Evolutionary conservation across 2,113 vertebrate species (phyloP).

Genomic region (Zingel zingel): DNA sequence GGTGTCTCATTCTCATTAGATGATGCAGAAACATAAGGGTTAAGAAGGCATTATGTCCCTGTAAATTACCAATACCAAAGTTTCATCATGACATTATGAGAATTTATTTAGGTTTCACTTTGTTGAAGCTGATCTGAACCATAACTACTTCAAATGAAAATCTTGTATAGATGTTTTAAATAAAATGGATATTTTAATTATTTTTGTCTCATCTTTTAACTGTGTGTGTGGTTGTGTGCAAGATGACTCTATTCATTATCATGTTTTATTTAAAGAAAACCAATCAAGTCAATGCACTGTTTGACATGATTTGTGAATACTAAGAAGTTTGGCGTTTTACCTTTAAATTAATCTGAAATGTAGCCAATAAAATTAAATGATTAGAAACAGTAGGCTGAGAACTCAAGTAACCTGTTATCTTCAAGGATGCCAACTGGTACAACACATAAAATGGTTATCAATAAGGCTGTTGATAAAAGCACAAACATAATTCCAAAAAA

Average conservation of each 20-base stretch:
- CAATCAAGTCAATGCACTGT: neutral
- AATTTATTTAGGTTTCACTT: neutral
- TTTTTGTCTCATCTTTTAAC: slow-evolving; percentile 5
- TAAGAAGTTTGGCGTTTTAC: no score
- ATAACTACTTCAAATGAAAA: slow-evolving; percentile 23
- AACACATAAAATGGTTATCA: no score
- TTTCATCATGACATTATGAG: neutral
- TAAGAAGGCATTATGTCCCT: neutral
- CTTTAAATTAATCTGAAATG: neutral
- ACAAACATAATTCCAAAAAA: neutral
- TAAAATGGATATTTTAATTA: slow-evolving; percentile 60
- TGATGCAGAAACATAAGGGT: neutral
- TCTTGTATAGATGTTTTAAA: slow-evolving; percentile 50
- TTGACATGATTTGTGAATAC: neutral
- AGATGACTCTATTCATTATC: neutral
- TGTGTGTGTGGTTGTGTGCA: neutral
- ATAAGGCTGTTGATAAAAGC: neutral
- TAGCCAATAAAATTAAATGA: neutral
- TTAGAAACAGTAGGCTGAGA: neutral
- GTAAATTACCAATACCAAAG: neutral
- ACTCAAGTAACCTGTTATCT: neutral
- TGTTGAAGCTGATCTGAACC: slow-evolving; percentile 18
- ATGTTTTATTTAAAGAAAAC: neutral
- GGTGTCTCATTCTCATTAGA: neutral
- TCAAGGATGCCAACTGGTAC: neutral